Evolutionary conservation across 2,888 invertebrate genomes (phyloP).

Genomic region (Lasioglossum villosulum): DNA sequence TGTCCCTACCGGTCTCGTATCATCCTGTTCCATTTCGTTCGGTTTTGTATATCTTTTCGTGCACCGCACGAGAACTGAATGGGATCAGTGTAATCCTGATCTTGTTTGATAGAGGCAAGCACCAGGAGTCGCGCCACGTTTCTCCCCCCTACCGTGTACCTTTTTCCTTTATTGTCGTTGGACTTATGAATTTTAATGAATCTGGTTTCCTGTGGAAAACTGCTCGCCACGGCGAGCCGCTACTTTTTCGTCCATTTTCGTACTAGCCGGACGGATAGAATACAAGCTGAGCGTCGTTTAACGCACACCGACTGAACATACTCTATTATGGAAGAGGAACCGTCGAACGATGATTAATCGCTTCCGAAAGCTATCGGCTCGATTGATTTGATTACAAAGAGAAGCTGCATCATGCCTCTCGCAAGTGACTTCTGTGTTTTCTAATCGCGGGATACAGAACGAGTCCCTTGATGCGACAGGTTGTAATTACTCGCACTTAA

Average conservation of each 20-base stretch:
- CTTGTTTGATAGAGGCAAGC: slow-evolving; percentile 36
- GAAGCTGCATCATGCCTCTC: background rate
- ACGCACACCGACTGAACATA: background rate
- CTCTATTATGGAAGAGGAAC: background rate
- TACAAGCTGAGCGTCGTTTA: background rate
- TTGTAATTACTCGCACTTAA: background rate
- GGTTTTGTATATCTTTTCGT: slow-evolving; percentile 30
- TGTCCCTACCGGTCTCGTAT: slow-evolving; percentile 19
- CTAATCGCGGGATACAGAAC: background rate
- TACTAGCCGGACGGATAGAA: background rate
- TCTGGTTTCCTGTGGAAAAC: slow-evolving; percentile 33
- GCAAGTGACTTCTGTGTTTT: background rate
- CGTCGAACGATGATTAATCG: slow-evolving; percentile 4
- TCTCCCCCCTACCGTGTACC: background rate
- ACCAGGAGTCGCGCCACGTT: background rate
- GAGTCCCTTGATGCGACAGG: background rate
- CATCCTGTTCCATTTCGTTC: slow-evolving; percentile 34
- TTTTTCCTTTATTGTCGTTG: slow-evolving; percentile 9
- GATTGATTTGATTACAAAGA: background rate
- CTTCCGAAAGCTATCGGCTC: background rate
- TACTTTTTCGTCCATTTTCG: slow-evolving; percentile 7
- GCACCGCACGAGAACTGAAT: background rate
- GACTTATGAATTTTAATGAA: slow-evolving; percentile 50
- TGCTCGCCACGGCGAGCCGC: background rate
- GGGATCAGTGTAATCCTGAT: slow-evolving; percentile 40